These are phyloP conservation scores for Drosophila obscura DNA, from an alignment of 1,140 invertebrate species.

Conservation along the genomic window DNA sequence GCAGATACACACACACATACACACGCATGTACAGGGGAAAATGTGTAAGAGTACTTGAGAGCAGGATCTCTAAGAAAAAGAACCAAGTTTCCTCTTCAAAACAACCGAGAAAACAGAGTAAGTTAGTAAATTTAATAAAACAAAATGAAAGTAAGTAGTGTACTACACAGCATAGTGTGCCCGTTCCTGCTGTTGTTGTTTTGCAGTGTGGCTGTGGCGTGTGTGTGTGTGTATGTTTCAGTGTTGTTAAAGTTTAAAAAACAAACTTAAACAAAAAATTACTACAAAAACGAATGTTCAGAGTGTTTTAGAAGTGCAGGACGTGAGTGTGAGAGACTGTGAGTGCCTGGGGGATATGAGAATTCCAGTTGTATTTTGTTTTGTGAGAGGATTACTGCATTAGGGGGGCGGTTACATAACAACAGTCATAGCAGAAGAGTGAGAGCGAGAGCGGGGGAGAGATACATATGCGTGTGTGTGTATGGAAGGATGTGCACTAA, in stretches of 20 bases:
- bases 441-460: slow-evolving; percentile 2
- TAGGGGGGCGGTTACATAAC: slow-evolving; percentile 34
- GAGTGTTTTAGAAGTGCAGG: not conserved
- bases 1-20: slow-evolving; percentile 26
- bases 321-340: slow-evolving; percentile 41
- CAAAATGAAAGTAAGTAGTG: not conserved
- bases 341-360: slow-evolving; percentile 39
- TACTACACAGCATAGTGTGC: not conserved
- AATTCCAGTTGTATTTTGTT: slow-evolving; percentile 21
- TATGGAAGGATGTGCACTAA: slow-evolving; percentile 48
- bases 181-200: slow-evolving; percentile 6
- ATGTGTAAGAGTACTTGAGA: slow-evolving; percentile 22
- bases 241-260: slow-evolving; percentile 57
- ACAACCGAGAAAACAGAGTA: slow-evolving; percentile 52
- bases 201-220: slow-evolving; percentile 17
- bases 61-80: slow-evolving; percentile 3
- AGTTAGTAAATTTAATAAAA: slow-evolving; percentile 72
- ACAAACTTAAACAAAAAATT: slow-evolving; percentile 40
- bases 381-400: slow-evolving; percentile 8
- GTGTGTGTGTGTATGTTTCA: slow-evolving; percentile 27
- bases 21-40: slow-evolving; percentile 15
- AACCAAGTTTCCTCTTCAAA: slow-evolving; percentile 5
- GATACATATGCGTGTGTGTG: not conserved
- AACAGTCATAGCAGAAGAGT: slow-evolving; percentile 29
- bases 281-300: slow-evolving; percentile 11